phyloP scores from a whole-genome alignment of 2,888 invertebrate genomes.

The Melieria omissa region DNA sequence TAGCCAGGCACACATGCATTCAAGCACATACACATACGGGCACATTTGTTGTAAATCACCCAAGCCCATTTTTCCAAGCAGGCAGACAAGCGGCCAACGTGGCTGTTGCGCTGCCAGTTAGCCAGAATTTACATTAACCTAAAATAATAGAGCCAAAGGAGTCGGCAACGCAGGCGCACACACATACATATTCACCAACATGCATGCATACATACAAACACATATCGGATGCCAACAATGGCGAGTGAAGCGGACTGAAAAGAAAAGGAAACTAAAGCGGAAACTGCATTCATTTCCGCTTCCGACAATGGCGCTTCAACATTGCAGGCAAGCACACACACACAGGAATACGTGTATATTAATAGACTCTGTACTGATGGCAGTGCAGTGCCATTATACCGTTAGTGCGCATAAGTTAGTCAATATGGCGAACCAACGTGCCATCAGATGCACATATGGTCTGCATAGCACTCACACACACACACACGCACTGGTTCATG shows the following conservation, averaged over 20 bases:
- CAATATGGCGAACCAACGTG: neutral
- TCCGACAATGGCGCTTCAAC: slow-evolving; percentile 30
- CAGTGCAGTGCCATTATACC: neutral
- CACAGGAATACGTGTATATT: slow-evolving; percentile 24
- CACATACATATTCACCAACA: slow-evolving; percentile 3
- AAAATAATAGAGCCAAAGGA: slow-evolving; percentile 18
- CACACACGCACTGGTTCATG: neutral
- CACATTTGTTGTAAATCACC: slow-evolving; percentile 37
- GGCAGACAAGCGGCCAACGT: neutral
- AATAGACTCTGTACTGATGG: neutral
- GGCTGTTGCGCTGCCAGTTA: slow-evolving; percentile 6
- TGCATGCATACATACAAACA: slow-evolving; percentile 1
- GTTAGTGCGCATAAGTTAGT: no score
- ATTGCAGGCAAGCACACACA: slow-evolving; percentile 29
- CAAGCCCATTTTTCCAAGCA: slow-evolving; percentile 16
- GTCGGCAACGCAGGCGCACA: neutral
- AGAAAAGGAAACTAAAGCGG: slow-evolving; percentile 23
- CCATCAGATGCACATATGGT: neutral
- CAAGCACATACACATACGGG: no score
- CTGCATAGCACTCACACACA: neutral
- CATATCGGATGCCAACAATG: no score
- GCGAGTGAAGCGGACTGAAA: neutral
- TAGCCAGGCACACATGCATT: slow-evolving; percentile 25
- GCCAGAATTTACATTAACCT: slow-evolving; percentile 30
- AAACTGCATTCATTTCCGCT: slow-evolving; percentile 33